phyloP scores from a whole-genome alignment of 64 coral and sea anemone genomes.

The Pachyseris speciosa region DNA sequence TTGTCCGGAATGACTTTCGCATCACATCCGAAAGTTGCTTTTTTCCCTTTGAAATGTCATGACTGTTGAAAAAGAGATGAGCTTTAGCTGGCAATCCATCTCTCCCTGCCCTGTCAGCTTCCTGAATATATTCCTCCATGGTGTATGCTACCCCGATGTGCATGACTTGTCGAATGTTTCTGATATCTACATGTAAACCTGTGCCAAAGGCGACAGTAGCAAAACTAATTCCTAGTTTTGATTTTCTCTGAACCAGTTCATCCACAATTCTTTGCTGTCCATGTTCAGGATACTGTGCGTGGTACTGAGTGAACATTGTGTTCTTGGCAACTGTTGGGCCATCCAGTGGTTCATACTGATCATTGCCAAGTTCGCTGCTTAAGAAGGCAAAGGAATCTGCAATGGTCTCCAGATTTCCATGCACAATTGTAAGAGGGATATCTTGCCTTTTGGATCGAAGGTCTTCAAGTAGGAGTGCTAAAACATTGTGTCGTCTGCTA shows the following conservation, averaged over 20 bases:
- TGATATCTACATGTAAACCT: not conserved
- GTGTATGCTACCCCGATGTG: conserved; percentile 53
- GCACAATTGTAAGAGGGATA: too few species aligned
- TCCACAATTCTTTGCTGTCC: conserved; percentile 28
- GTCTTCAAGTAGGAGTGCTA: not conserved
- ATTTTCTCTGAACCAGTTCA: conserved; percentile 24
- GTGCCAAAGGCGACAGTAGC: conserved; percentile 50
- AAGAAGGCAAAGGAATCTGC: conserved; percentile 24
- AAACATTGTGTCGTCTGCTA: conserved; percentile 10
- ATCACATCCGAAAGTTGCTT: conserved; percentile 52
- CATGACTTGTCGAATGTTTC: conserved; percentile 33
- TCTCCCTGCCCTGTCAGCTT: conserved; percentile 22
- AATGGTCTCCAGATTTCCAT: conserved; percentile 51
- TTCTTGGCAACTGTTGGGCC: not conserved
- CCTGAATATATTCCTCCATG: conserved; percentile 54
- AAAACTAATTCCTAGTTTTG: conserved; percentile 36
- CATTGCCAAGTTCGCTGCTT: conserved; percentile 2
- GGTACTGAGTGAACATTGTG: conserved; percentile 52
- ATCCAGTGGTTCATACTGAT: conserved; percentile 24
- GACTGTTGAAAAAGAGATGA: not conserved
- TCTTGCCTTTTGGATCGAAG: not conserved
- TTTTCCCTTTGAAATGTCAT: conserved; percentile 59
- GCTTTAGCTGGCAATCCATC: conserved; percentile 40
- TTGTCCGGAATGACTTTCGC: conserved; percentile 16
- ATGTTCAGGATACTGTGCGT: conserved; percentile 45